Base-by-base conservation (phyloP, 2,797 vertebrate genomes). In the Gymnothorax reevesii region DNA sequence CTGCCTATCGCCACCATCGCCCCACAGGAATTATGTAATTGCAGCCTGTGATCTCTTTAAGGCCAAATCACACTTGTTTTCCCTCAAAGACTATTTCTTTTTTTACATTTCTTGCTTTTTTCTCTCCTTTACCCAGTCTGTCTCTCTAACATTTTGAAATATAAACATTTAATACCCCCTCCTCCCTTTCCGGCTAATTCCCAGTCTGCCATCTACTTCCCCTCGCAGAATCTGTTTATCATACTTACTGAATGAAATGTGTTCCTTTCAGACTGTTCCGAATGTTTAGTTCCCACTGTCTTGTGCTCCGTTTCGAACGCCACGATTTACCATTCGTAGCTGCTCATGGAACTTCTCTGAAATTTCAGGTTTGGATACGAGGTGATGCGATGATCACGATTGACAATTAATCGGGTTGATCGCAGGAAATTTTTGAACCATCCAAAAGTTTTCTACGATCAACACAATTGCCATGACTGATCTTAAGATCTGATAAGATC, bases 21-120 rank as follows among this genome's bases (percentile, higher is more conserved):
- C 97, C 96, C 96, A 98, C 97, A 96, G 96, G 96, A 98, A 97
- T 97, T 96, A 97, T 97, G 97, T 98, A 98, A 98, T 98, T 97
- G 96, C 97, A 95, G 96, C 94, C 96, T 97, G 96, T 97, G 97
- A 97, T 97, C 97, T 97, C 94, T 94, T 93, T 93, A 94, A 93
- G 93, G 64, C 92, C 93, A 93, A 94, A 94, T 93, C 85, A 91
- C 92, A 93, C 93, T 94, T 93, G 85, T 97, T 97, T 77, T 96
- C 95, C 95, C 95, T 96, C 96, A 96, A 96, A 97, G 96, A 95
- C 91, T 94, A 97, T 96, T 96, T 82, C 97, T 96, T 95, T 96
- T 95, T 95, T 97, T 96, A 94, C 92, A 93, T 93, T 91, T 90
- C 92, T 94, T 94, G 33, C 94, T 92, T 91, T 94, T 88, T 92